Evolutionary conservation across 2,888 invertebrate species (phyloP), one percentile per base, ranked within the genome.

Genomic region (Thelaira solivaga): DNA sequence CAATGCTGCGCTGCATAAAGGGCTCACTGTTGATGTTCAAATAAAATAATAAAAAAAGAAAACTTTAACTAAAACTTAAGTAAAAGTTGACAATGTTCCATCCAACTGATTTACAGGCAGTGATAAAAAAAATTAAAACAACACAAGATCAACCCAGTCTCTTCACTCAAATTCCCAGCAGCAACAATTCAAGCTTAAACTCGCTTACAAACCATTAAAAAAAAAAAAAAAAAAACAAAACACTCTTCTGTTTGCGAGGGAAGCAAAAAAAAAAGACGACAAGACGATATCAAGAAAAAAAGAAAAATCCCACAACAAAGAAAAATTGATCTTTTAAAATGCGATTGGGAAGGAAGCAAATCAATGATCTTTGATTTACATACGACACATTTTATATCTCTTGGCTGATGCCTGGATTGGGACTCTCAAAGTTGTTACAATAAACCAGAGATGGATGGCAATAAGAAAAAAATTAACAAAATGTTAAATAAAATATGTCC

Each of bases 311-410:
- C 61, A 45, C 11, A 20, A 55, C 22, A 39, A 45, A 31, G 34
- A 43, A 45, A 59, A 68, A 61, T 75, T 61, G 53, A 75, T 75
- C 61, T 75, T 68, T 31, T 16, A 16, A 26, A 29, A 53, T 34
- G n/a, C 57, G 34, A 65, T 47, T 55, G 76, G n/a, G 13, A 69
- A 34, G 53, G 31, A 69, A 78, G 71, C 73, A 78, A 78, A 78
- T 78, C 78, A 78, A 78, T 74, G 78, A 74, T 78, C 74, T 74
- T 78, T 78, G 69, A 78, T 78, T 78, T 78, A 74, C 78, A 78
- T 78, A 78, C 74, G 69, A 78, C 74, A 78, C 36, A 74, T 61
- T 78, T 78, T 74, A 45, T 68, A n/a, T n/a, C n/a, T n/a, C n/a
- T 57, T 53, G 16, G n/a, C n/a, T 31, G 26, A 45, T 55, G 47